Percentiles rank a stretch among this genome's conserved stretches.
Conservation (phyloP, 2,113 vertebrate species). For the Stigmatopora nigra region DNA sequence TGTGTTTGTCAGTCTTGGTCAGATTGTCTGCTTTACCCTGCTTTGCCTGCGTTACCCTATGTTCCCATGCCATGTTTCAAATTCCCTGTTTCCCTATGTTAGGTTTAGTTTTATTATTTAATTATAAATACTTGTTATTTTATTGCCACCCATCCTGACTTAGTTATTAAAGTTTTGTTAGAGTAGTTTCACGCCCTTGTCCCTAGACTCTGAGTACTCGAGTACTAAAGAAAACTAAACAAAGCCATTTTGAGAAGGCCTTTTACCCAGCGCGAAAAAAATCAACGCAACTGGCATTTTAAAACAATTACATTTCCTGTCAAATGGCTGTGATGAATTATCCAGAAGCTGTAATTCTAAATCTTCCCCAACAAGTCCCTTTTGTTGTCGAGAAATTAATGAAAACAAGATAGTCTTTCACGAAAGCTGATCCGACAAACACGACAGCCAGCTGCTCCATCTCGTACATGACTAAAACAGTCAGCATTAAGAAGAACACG, state of each 20-base stretch:
- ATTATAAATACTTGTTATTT: too few species aligned
- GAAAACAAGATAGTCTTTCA: conserved; percentile 99
- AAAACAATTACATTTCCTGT: conserved; percentile 96
- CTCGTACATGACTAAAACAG: conserved; percentile 84
- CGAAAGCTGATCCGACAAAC: conserved; percentile 98
- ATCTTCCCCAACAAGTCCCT: conserved; percentile 99
- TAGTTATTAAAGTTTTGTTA: too few species aligned
- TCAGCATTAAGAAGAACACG: conserved; percentile 89
- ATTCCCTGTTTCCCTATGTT: too few species aligned
- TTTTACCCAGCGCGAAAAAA: background rate
- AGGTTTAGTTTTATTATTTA: too few species aligned
- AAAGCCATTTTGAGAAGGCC: conserved; percentile 11
- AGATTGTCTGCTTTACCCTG: too few species aligned
- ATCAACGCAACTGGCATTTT: conserved; percentile 84
- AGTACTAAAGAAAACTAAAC: conserved; percentile 39
- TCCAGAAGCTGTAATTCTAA: conserved; percentile 98
- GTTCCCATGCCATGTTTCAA: too few species aligned
- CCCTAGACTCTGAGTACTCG: background rate
- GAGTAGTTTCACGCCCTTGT: too few species aligned
- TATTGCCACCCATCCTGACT: too few species aligned
- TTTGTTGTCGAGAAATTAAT: conserved; percentile 99
- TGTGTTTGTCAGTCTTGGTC: too few species aligned
- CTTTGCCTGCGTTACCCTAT: too few species aligned
- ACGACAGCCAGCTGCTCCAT: conserved; percentile 99
- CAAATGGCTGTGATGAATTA: conserved; percentile 99